These are phyloP conservation scores for Alcis repandata DNA, from an alignment of 2,888 invertebrate species.

Conservation along the genomic window DNA sequence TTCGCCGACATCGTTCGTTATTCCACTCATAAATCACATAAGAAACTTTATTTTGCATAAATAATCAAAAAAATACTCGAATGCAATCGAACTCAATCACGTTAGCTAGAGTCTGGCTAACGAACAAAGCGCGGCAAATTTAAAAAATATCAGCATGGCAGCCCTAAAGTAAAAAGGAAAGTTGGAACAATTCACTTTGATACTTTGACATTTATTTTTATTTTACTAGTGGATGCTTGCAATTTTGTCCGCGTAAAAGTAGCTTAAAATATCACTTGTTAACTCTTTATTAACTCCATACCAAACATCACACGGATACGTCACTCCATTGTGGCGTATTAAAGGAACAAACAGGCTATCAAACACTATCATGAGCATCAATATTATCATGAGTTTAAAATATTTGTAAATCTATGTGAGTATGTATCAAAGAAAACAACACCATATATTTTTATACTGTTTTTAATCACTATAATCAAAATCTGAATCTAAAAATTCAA, in stretches of 20 bases:
- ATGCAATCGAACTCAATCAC: too few species aligned
- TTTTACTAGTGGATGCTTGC: constrained; percentile 14
- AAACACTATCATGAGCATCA: constrained; percentile 21
- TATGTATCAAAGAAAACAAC: constrained; percentile 23
- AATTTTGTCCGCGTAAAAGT: constrained; percentile 14
- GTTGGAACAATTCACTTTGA: too few species aligned
- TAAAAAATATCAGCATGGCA: too few species aligned
- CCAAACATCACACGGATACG: constrained; percentile 18
- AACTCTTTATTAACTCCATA: constrained; percentile 11
- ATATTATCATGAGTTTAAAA: constrained; percentile 23
- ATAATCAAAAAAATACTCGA: too few species aligned
- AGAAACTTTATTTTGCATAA: too few species aligned
- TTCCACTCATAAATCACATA: too few species aligned
- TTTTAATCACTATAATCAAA: constrained; percentile 29
- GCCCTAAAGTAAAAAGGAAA: too few species aligned
- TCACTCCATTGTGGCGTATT: constrained; percentile 24
- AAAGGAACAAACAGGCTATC: constrained; percentile 23
- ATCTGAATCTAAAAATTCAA: constrained; percentile 29
- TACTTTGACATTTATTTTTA: too few species aligned
- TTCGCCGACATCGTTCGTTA: background rate
- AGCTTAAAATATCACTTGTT: constrained; percentile 15
- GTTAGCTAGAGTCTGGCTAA: too few species aligned
- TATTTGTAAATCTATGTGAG: constrained; percentile 24
- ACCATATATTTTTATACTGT: constrained; percentile 20
- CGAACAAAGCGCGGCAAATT: too few species aligned